Conservation (phyloP, 2,888 invertebrate genomes). For the Erebia palarica region DNA sequence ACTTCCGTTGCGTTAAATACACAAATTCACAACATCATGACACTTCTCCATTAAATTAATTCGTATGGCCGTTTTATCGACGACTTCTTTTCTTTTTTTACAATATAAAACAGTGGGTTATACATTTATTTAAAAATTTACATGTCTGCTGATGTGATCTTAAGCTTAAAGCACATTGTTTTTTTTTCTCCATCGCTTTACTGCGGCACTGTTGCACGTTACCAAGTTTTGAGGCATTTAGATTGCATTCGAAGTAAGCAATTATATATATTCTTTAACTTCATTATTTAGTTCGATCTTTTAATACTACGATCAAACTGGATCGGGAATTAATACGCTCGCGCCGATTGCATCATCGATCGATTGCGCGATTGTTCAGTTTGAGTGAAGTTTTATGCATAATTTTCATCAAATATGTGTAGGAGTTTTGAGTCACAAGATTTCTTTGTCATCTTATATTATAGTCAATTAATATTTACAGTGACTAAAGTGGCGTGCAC, state of each 20-base stretch:
- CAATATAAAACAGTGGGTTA: neutral
- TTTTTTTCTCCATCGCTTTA: neutral
- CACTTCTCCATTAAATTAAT: too few relatives aligned
- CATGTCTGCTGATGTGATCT: neutral
- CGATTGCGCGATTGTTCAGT: too few relatives aligned
- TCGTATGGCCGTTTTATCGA: too few relatives aligned
- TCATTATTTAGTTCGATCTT: neutral
- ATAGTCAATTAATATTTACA: neutral
- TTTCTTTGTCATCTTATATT: neutral
- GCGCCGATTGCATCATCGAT: too few relatives aligned
- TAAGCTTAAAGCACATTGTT: neutral
- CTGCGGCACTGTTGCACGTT: slow-evolving; percentile 15
- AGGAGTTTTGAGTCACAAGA: neutral
- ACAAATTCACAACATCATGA: too few relatives aligned
- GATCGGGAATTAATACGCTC: too few relatives aligned
- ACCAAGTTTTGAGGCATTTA: slow-evolving; percentile 30
- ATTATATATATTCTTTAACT: neutral
- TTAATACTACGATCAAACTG: too few relatives aligned
- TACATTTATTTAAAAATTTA: neutral
- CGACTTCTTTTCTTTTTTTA: neutral
- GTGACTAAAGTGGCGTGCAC: too few relatives aligned
- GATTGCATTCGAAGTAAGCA: slow-evolving; percentile 25
- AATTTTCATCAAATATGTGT: neutral
- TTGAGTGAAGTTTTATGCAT: neutral
- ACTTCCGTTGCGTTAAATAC: too few relatives aligned